Conservation (phyloP, 2,113 vertebrate species). For the Peromyscus californicus region DNA sequence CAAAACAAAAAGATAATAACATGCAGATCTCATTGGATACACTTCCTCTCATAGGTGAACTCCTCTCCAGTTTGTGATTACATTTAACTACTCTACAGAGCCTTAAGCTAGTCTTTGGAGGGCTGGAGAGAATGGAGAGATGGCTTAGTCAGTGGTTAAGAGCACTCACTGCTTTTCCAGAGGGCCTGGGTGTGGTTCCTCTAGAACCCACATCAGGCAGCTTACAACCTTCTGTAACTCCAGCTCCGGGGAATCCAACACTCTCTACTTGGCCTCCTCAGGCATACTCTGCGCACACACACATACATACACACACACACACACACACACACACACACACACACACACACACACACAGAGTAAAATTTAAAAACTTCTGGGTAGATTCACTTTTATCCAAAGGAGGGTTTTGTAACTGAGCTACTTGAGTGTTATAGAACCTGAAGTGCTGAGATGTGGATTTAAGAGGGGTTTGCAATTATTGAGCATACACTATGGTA, state of each 20-base stretch:
- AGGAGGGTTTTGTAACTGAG: neutral
- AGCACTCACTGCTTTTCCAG: neutral
- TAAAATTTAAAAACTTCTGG: neutral
- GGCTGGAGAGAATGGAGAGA: neutral
- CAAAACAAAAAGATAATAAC: neutral
- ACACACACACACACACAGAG: neutral
- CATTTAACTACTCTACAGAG: neutral
- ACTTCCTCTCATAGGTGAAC: neutral
- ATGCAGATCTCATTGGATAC: neutral
- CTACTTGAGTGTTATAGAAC: neutral
- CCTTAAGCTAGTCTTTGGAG: neutral
- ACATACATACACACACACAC: neutral
- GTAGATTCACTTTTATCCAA: conserved; percentile 13
- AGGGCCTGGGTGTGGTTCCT: neutral
- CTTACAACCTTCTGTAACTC: neutral
- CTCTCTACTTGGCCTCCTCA: neutral
- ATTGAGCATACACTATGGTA: neutral
- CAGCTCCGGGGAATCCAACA: neutral
- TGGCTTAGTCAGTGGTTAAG: neutral
- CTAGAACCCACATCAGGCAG: neutral
- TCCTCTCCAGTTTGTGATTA: neutral
- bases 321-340: too few relatives aligned
- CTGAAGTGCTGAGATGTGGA: neutral
- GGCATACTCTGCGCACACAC: neutral
- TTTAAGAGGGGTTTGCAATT: conserved; percentile 17